These are phyloP conservation scores for Whitmania pigra DNA, from an alignment of 1,140 invertebrate genomes.

Conservation along the genomic window DNA sequence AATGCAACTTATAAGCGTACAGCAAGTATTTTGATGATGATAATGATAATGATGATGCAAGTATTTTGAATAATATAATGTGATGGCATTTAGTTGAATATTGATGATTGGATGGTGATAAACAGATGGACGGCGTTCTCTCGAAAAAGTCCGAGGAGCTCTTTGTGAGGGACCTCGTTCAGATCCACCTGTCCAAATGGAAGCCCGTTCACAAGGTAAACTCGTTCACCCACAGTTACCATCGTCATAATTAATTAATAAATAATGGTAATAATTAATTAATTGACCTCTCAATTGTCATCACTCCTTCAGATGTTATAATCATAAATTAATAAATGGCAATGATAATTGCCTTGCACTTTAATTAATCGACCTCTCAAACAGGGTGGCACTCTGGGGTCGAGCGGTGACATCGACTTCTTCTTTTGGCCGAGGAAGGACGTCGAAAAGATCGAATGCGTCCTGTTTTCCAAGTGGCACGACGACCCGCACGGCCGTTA, in stretches of 20 bases:
- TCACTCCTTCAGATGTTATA: too few relatives aligned
- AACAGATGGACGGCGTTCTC: constrained; percentile 36
- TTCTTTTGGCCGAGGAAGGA: constrained; percentile 41
- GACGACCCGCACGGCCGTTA: constrained; percentile 31
- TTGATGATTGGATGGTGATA: neutral
- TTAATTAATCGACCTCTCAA: neutral
- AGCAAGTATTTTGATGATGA: too few relatives aligned
- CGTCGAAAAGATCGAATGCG: constrained; percentile 38
- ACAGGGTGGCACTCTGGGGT: constrained; percentile 28
- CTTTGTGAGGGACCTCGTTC: constrained; percentile 40
- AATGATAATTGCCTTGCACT: too few relatives aligned
- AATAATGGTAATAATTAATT: too few relatives aligned
- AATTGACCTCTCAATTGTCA: too few relatives aligned
- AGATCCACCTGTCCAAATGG: constrained; percentile 40
- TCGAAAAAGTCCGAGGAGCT: constrained; percentile 37
- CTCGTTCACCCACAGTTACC: too few relatives aligned
- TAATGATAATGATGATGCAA: too few relatives aligned
- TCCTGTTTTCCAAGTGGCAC: constrained; percentile 40
- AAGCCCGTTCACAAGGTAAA: constrained; percentile 26
- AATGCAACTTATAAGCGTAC: too few relatives aligned
- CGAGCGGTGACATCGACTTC: constrained; percentile 39
- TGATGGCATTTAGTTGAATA: neutral
- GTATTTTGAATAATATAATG: constrained; percentile 16
- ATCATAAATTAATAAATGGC: too few relatives aligned
- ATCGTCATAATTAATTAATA: too few relatives aligned